Conservation (phyloP, 2,113 vertebrate genomes). For the Sclerurus mexicanus region DNA sequence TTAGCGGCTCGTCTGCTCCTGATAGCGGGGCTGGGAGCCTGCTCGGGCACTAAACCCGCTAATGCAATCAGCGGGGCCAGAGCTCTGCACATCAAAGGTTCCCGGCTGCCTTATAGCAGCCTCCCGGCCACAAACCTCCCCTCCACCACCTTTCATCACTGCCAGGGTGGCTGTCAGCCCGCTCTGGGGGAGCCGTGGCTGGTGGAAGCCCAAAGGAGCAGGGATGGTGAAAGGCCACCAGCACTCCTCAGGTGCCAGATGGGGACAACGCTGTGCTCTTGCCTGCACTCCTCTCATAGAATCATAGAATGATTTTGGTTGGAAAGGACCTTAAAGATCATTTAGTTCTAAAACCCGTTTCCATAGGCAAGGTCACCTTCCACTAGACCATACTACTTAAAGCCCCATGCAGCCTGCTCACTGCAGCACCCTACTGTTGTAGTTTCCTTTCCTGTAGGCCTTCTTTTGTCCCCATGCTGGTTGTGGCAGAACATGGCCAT, state of each 20-base stretch:
- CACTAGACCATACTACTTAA: neutral
- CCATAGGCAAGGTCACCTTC: neutral
- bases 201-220: neutral
- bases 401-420: neutral
- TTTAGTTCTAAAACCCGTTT: neutral
- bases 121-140: neutral
- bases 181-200: neutral
- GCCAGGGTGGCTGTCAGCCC: neutral
- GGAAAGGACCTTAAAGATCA: neutral
- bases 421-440: neutral
- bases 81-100: conserved; percentile 53
- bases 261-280: neutral
- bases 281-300: neutral
- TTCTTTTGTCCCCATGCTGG: neutral
- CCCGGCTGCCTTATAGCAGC: neutral
- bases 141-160: conserved; percentile 12
- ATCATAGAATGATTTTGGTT: neutral
- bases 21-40: conserved; percentile 16
- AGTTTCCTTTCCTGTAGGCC: neutral
- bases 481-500: neutral
- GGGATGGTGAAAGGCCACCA: neutral
- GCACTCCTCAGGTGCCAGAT: neutral
- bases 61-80: conserved; percentile 28
- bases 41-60: conserved; percentile 31
- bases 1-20: conserved; percentile 29